Percentiles rank a stretch among this genome's conserved stretches.
Conservation (phyloP, 2,888 invertebrate species). For the Rhagophthalmus giganteus region DNA sequence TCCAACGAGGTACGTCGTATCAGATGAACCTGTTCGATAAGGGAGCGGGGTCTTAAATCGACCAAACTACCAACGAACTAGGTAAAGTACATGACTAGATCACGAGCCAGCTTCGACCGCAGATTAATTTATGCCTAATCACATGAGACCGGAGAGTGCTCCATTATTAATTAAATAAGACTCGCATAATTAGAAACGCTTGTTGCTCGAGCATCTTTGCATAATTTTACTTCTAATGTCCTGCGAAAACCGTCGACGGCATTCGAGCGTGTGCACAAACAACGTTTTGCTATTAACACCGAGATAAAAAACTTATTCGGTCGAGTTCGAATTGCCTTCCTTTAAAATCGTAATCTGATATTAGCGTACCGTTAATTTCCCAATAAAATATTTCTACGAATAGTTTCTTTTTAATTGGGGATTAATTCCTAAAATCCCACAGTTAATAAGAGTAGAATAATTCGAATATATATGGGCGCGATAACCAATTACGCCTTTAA, state of each 20-base stretch:
- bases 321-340: neutral
- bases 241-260: constrained; percentile 8
- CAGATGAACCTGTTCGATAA: constrained; percentile 20
- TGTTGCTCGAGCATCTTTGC: constrained; percentile 17
- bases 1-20: constrained; percentile 4
- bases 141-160: constrained; percentile 23
- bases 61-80: constrained; percentile 15
- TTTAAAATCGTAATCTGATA: constrained; percentile 7
- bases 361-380: neutral
- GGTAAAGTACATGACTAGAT: constrained; percentile 18
- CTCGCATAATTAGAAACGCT: constrained; percentile 24
- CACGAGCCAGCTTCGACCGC: constrained; percentile 17
- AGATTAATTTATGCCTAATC: constrained; percentile 29
- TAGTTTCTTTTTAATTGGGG: neutral
- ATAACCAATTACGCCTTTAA: too few species aligned
- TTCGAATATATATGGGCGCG: too few species aligned
- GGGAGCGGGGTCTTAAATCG: constrained; percentile 9
- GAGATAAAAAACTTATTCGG: neutral
- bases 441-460: too few species aligned
- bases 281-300: constrained; percentile 8
- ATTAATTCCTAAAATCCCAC: too few species aligned
- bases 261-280: constrained; percentile 16
- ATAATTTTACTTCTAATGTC: constrained; percentile 16
- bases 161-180: constrained; percentile 30
- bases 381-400: neutral